These are phyloP conservation scores for Aegotheles bennettii DNA, from an alignment of 2,113 vertebrate genomes.

Conservation along the genomic window DNA sequence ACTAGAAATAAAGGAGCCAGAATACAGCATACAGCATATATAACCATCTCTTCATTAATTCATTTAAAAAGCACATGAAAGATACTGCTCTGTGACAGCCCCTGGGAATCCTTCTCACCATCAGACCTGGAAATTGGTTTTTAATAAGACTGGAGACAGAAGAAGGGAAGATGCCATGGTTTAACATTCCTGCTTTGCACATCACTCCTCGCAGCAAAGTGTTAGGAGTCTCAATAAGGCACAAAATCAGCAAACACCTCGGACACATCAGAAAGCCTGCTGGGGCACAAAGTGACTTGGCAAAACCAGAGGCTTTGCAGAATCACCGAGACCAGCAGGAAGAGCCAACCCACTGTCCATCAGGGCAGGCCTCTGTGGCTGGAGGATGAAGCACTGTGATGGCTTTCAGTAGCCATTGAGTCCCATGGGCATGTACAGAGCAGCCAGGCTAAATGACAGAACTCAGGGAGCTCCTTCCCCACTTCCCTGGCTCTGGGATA, in stretches of 20 bases:
- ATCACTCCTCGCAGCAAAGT: neutral
- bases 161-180: neutral
- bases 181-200: neutral
- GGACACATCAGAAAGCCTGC: neutral
- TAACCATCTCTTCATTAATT: neutral
- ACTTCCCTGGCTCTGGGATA: neutral
- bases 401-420: neutral
- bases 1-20: neutral
- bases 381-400: rapidly evolving
- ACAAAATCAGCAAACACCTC: neutral
- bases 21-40: neutral
- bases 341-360: neutral
- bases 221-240: neutral
- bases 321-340: neutral
- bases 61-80: neutral
- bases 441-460: rapidly evolving
- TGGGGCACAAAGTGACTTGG: neutral
- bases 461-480: rapidly evolving
- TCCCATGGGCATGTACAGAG: rapidly evolving
- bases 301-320: neutral
- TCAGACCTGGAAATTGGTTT: neutral
- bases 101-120: neutral
- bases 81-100: neutral
- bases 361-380: rapidly evolving
- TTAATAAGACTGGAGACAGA: neutral